Percentiles rank a stretch among this genome's conserved stretches.
phyloP scores from a whole-genome alignment of 2,113 vertebrate genomes.

The Acrocephalus arundinaceus region DNA sequence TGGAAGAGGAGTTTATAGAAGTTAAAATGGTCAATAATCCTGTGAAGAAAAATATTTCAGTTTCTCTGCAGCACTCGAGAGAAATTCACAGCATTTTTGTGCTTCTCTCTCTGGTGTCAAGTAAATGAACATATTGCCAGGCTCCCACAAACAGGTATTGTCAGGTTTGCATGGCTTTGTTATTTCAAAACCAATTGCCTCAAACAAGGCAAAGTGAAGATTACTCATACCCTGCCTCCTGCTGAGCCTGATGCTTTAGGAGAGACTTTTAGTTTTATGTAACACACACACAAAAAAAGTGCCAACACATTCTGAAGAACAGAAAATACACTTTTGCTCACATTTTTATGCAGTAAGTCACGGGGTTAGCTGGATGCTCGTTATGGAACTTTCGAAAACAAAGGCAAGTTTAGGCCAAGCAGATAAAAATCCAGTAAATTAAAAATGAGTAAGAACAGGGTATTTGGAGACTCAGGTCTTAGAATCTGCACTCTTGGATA shows the following conservation, averaged over 20 bases:
- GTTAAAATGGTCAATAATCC: not conserved
- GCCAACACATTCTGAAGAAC: not conserved
- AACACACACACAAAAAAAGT: not conserved
- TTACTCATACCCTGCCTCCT: slow-evolving; percentile 28
- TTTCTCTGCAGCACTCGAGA: not conserved
- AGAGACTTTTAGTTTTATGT: not conserved
- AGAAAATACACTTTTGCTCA: not conserved
- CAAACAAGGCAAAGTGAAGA: slow-evolving; percentile 4
- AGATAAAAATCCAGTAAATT: not conserved
- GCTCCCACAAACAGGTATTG: not conserved
- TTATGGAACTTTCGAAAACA: not conserved
- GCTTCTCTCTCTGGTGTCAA: not conserved
- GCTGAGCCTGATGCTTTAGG: not conserved
- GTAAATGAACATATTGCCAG: not conserved
- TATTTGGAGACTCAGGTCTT: not conserved
- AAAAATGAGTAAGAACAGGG: not conserved
- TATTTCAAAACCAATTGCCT: slow-evolving; percentile 26
- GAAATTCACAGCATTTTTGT: not conserved
- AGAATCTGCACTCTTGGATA: not conserved
- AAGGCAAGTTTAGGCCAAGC: not conserved
- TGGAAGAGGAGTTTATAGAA: not conserved
- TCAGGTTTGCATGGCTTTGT: slow-evolving; percentile 18
- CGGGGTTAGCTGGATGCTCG: not conserved
- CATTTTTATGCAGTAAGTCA: not conserved
- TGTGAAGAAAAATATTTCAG: not conserved